phyloP scores from a whole-genome alignment of 2,113 vertebrate genomes.

The Clinocottus analis region DNA sequence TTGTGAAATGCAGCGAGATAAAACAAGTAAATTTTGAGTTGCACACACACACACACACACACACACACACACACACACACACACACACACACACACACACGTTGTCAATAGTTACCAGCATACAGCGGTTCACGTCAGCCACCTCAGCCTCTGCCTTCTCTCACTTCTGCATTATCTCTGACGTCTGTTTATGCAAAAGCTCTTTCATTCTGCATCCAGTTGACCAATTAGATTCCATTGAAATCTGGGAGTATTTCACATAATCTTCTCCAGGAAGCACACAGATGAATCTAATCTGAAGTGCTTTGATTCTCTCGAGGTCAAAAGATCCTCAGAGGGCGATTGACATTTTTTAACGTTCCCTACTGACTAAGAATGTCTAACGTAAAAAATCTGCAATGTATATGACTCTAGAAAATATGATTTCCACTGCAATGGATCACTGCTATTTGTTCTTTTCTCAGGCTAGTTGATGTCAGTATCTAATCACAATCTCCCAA shows the following conservation, averaged over 20 bases:
- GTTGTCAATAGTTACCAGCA: neutral
- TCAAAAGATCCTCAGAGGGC: neutral
- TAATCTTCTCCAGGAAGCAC: neutral
- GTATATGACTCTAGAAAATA: neutral
- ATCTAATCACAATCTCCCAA: neutral
- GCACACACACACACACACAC: neutral
- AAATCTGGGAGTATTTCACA: neutral
- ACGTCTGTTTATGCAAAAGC: conserved; percentile 3
- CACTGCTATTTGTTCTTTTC: neutral
- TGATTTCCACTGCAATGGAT: neutral
- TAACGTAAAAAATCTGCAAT: neutral
- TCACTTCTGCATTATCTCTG: neutral
- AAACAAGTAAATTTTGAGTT: neutral
- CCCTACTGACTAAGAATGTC: neutral
- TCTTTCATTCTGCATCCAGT: conserved; percentile 16
- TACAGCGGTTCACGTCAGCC: neutral
- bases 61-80: too few relatives aligned
- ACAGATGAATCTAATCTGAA: neutral
- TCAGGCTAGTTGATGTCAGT: neutral
- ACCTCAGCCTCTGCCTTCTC: neutral
- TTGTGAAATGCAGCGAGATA: neutral
- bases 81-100: neutral
- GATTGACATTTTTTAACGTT: neutral
- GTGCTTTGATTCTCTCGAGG: neutral
- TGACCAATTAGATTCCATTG: conserved; percentile 5